These are phyloP conservation scores for Zygogramma bicolorata DNA, from an alignment of 2,888 invertebrate genomes.

Conservation along the genomic window DNA sequence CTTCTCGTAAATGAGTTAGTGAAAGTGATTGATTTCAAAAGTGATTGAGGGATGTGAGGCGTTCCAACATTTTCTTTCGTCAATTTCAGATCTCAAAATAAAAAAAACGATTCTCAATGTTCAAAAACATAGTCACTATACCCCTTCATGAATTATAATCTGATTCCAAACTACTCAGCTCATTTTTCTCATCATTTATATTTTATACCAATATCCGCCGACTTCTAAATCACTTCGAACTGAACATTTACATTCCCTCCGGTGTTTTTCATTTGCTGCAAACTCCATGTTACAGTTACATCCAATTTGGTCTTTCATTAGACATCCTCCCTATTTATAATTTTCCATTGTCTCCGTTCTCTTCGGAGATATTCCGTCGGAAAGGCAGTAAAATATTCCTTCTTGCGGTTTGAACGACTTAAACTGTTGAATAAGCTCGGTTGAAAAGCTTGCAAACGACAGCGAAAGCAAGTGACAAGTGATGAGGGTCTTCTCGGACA, in stretches of 20 bases:
- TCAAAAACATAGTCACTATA: too few relatives aligned
- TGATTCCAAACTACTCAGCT: background rate
- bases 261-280: background rate
- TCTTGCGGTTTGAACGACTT: conserved; percentile 37
- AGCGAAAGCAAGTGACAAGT: conserved; percentile 41
- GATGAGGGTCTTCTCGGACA: conserved; percentile 41
- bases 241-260: background rate
- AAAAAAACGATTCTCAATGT: too few relatives aligned
- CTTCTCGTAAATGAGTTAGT: too few relatives aligned
- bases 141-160: too few relatives aligned
- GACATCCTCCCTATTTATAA: conserved; percentile 37
- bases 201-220: background rate
- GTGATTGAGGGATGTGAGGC: too few relatives aligned
- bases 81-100: too few relatives aligned
- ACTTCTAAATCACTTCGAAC: background rate
- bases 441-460: conserved; percentile 46
- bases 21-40: too few relatives aligned
- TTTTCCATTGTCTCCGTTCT: conserved; percentile 30
- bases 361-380: conserved; percentile 2
- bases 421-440: conserved; percentile 43
- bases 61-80: too few relatives aligned
- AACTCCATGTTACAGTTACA: conserved; percentile 3
- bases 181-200: background rate
- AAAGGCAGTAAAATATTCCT: conserved; percentile 37
- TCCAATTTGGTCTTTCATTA: conserved; percentile 38